A percentile compares a stretch with the other conserved stretches of the same genome.
Conservation (phyloP, 1,140 invertebrate genomes). For the Lerema accius region DNA sequence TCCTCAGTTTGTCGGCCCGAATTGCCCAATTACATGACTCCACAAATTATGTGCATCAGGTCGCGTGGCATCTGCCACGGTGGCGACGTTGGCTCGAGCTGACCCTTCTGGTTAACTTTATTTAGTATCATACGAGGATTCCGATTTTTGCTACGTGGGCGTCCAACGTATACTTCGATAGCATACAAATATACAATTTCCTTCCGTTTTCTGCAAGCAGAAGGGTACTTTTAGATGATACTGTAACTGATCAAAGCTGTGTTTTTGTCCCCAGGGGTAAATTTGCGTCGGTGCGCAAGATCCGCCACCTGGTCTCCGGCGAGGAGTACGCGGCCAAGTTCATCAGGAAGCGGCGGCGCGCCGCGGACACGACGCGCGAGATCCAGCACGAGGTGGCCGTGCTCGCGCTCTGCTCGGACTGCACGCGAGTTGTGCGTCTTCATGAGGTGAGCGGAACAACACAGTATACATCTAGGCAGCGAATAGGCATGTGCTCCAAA, state of each 20-base stretch:
- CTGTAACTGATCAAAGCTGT: too few species aligned
- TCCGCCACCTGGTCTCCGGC: constrained; percentile 92
- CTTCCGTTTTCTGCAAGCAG: too few species aligned
- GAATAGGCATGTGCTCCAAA: too few species aligned
- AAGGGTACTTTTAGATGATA: too few species aligned
- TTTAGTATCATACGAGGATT: constrained; percentile 1
- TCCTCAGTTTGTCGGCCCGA: constrained; percentile 43
- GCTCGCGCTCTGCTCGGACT: constrained; percentile 90
- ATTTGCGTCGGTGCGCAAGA: constrained; percentile 96
- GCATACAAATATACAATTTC: too few species aligned
- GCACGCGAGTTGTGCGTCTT: constrained; percentile 91
- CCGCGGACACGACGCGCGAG: constrained; percentile 91
- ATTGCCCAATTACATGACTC: constrained; percentile 51
- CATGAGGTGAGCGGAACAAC: constrained; percentile 93
- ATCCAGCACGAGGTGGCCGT: constrained; percentile 96
- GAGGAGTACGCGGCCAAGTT: constrained; percentile 97
- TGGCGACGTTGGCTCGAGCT: not conserved
- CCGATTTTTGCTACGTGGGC: too few species aligned
- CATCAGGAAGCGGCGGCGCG: constrained; percentile 93
- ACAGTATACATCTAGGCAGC: too few species aligned
- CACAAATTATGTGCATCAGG: constrained; percentile 32
- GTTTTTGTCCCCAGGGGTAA: constrained; percentile 91
- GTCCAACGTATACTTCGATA: too few species aligned
- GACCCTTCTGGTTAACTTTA: constrained; percentile 2
- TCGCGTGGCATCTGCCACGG: not conserved